Evolutionary conservation across 2,113 vertebrate species (phyloP).

Genomic region (human): DNA sequence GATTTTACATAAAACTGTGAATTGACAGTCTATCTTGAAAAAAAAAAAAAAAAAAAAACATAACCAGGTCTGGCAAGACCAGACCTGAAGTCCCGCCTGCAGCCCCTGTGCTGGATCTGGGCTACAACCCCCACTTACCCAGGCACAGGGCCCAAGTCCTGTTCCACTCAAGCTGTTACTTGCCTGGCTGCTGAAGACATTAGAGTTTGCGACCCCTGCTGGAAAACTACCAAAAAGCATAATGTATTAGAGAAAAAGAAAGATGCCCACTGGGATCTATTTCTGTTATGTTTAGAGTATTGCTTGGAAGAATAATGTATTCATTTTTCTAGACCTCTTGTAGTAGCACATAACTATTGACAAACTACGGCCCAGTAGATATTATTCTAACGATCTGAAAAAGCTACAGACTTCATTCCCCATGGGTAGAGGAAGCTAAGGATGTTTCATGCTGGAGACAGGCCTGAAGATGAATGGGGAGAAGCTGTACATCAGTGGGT

Average conservation of each 20-base stretch:
- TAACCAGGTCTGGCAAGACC: neutral
- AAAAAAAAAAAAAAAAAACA: neutral
- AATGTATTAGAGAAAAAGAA: neutral
- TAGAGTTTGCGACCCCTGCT: conserved; percentile 56
- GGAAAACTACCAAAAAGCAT: conserved; percentile 55
- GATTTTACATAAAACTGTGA: neutral
- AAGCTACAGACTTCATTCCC: conserved; percentile 46
- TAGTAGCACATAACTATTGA: conserved; percentile 62
- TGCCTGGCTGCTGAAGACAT: neutral
- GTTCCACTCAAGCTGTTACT: neutral
- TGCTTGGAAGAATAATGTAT: conserved; percentile 59
- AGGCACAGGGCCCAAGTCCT: too few relatives aligned
- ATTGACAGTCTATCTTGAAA: neutral
- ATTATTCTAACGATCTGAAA: conserved; percentile 49
- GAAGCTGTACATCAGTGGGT: neutral
- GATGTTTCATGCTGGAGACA: neutral
- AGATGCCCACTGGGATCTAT: conserved; percentile 49
- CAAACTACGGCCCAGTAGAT: conserved; percentile 46
- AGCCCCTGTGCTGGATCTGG: neutral
- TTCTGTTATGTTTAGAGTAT: conserved; percentile 25
- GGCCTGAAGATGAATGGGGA: neutral
- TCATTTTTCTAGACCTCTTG: conserved; percentile 60
- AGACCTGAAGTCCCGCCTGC: neutral
- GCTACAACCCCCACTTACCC: accelerated
- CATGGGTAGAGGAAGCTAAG: neutral